These are phyloP conservation scores for Phrynocephalus vlangalii DNA, from an alignment of 2,797 vertebrate species.

Conservation along the genomic window DNA sequence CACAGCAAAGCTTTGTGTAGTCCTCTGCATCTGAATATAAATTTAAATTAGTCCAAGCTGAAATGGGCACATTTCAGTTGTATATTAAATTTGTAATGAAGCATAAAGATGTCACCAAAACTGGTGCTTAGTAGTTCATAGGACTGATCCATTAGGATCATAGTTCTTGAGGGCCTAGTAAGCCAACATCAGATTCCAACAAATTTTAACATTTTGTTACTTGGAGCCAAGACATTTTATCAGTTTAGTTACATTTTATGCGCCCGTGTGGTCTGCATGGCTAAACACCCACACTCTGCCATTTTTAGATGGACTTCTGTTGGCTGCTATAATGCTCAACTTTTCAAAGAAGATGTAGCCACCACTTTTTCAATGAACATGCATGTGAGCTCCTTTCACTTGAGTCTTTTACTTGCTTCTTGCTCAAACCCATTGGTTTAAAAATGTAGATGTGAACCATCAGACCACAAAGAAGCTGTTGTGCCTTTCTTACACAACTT, in stretches of 20 bases:
- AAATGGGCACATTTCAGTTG: slow-evolving; percentile 2
- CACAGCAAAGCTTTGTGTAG: background rate
- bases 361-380: background rate
- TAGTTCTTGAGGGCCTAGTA: background rate
- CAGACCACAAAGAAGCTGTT: no score
- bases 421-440: background rate
- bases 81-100: background rate
- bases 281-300: background rate
- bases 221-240: background rate
- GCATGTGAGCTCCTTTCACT: no score
- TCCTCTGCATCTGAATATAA: background rate
- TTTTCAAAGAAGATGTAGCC: background rate
- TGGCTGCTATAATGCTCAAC: background rate
- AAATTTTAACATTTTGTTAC: background rate
- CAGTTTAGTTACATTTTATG: background rate
- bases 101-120: background rate
- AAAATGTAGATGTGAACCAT: background rate
- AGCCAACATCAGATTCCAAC: background rate
- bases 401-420: background rate
- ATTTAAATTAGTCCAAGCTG: background rate
- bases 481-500: no score
- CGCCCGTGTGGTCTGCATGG: background rate
- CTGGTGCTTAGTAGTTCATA: background rate
- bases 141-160: background rate
- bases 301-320: no score